A percentile compares a stretch with the other conserved stretches of the same genome.
These are phyloP conservation scores for Clamator glandarius DNA, from an alignment of 2,797 vertebrate genomes.

Conservation along the genomic window DNA sequence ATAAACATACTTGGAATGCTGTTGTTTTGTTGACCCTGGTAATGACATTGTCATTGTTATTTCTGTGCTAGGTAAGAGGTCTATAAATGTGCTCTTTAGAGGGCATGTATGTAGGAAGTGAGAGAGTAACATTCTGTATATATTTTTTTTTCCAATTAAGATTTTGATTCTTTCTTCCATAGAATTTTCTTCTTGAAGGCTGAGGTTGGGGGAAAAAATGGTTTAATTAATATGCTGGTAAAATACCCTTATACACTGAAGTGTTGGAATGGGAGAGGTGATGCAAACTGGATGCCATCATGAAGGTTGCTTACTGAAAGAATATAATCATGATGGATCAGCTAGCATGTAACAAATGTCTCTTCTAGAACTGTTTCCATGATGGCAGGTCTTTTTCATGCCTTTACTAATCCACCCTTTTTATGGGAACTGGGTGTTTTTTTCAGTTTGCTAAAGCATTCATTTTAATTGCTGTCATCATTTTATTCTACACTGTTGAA, in stretches of 20 bases:
- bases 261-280: neutral
- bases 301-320: neutral
- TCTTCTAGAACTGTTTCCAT: neutral
- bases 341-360: neutral
- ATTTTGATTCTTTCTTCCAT: neutral
- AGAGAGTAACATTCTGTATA: neutral
- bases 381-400: neutral
- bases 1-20: neutral
- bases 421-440: neutral
- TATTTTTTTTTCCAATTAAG: neutral
- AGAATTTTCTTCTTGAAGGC: neutral
- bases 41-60: neutral
- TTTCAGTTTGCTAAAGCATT: slow-evolving; percentile 5
- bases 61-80: neutral
- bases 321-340: neutral
- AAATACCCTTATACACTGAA: neutral
- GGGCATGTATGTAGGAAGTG: neutral
- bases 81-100: neutral
- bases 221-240: neutral
- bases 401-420: neutral
- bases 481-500: neutral
- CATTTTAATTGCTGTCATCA: neutral
- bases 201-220: neutral
- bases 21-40: neutral
- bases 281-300: neutral